These are phyloP conservation scores for Boleophthalmus pectinirostris DNA, from an alignment of 2,113 vertebrate genomes.

Conservation along the genomic window DNA sequence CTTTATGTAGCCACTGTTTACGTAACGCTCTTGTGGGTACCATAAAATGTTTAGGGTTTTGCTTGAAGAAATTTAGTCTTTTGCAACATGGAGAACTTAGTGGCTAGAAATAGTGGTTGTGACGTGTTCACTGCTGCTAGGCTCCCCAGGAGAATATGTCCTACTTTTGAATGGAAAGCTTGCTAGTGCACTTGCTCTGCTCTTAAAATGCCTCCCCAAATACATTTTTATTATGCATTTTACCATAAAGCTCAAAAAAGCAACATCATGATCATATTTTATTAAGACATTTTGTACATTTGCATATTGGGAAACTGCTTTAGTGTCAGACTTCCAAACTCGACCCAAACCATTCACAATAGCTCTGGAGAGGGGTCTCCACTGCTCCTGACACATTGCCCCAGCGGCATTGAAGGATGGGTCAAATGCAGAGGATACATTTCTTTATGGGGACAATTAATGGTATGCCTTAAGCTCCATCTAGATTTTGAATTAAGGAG, in stretches of 20 bases:
- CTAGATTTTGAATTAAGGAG: not conserved
- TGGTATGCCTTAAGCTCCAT: too few species aligned
- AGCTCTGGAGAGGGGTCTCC: too few species aligned
- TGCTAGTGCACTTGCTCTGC: constrained; percentile 61
- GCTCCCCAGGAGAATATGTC: constrained; percentile 10
- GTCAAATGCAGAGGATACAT: too few species aligned
- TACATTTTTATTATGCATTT: not conserved
- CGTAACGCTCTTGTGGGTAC: constrained; percentile 43
- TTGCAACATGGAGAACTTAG: constrained; percentile 20
- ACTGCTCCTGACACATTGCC: too few species aligned
- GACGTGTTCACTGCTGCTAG: constrained; percentile 14
- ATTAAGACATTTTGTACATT: not conserved
- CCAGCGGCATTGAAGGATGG: too few species aligned
- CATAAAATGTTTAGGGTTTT: constrained; percentile 51
- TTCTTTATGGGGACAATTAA: too few species aligned
- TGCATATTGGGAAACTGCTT: not conserved
- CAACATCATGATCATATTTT: not conserved
- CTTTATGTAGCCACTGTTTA: constrained; percentile 40
- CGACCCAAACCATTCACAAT: too few species aligned
- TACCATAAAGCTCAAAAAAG: not conserved
- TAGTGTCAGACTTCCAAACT: too few species aligned
- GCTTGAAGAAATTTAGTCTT: constrained; percentile 22
- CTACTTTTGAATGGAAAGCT: constrained; percentile 12
- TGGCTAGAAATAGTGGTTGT: constrained; percentile 17
- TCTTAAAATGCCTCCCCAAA: constrained; percentile 45